Conservation (phyloP, 1,140 invertebrate genomes). For the Neodiprion pinetum region DNA sequence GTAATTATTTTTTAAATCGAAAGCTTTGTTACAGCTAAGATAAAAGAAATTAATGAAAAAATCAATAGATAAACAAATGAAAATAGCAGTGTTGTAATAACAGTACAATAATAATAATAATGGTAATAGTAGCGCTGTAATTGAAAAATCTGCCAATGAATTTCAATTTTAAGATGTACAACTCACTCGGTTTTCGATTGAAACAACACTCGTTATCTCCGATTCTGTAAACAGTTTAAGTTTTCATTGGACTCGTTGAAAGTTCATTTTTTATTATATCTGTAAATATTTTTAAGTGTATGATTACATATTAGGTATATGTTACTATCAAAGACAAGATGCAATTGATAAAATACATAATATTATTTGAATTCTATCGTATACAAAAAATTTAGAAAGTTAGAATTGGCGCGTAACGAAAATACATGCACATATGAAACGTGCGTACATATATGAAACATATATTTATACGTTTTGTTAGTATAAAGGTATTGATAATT, state of each 20-base stretch:
- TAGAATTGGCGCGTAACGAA: background rate
- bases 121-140: background rate
- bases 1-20: background rate
- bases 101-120: background rate
- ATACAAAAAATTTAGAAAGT: background rate
- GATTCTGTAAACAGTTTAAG: background rate
- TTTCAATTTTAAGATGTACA: background rate
- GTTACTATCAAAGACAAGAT: slow-evolving; percentile 2
- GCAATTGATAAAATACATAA: slow-evolving; percentile 4
- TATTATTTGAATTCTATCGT: background rate
- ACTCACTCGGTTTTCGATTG: background rate
- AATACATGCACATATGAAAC: background rate
- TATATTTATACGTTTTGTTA: slow-evolving; percentile 1
- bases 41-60: background rate
- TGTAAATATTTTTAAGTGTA: slow-evolving; percentile 8
- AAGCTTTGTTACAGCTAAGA: background rate
- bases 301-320: background rate
- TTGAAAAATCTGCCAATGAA: background rate
- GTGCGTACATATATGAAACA: background rate
- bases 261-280: background rate
- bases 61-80: background rate
- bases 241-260: background rate
- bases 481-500: background rate
- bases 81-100: background rate
- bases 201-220: background rate